These are phyloP conservation scores for Brenthis daphne DNA, from an alignment of 2,888 invertebrate genomes.

Conservation along the genomic window DNA sequence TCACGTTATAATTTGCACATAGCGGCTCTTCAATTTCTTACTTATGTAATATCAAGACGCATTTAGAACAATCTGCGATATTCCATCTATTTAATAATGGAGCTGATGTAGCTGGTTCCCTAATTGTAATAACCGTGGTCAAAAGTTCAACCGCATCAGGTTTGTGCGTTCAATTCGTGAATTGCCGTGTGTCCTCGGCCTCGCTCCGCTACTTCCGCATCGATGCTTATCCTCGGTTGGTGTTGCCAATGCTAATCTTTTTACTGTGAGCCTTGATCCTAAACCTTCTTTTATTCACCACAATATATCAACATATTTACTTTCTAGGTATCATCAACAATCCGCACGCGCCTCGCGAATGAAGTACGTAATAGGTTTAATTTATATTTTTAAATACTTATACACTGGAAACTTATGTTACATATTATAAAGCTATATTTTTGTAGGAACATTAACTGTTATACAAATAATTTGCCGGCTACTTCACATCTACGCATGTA, in stretches of 20 bases:
- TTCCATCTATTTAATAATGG: background rate
- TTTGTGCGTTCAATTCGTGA: slow-evolving; percentile 66
- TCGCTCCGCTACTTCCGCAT: slow-evolving; percentile 76
- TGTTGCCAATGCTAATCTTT: slow-evolving; percentile 76
- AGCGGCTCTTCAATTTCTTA: slow-evolving; percentile 23
- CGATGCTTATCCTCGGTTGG: slow-evolving; percentile 76
- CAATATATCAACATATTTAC: slow-evolving; percentile 65
- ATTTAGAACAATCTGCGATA: background rate
- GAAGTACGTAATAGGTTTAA: slow-evolving; percentile 71
- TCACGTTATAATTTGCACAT: slow-evolving; percentile 42
- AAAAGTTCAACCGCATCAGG: slow-evolving; percentile 56
- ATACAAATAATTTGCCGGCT: background rate
- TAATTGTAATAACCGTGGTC: slow-evolving; percentile 32
- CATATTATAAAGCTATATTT: background rate
- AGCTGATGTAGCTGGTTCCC: background rate
- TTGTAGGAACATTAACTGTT: no score
- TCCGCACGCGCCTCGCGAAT: slow-evolving; percentile 78
- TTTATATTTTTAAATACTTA: slow-evolving; percentile 47
- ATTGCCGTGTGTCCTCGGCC: slow-evolving; percentile 78
- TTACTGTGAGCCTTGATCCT: slow-evolving; percentile 73
- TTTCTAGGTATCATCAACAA: slow-evolving; percentile 82
- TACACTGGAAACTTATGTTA: slow-evolving; percentile 41
- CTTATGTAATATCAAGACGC: slow-evolving; percentile 23
- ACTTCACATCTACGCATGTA: background rate
- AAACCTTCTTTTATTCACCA: slow-evolving; percentile 67